Evolutionary conservation across 2,888 invertebrate species (phyloP), one percentile per base, ranked within the genome.

Genomic region (Epirrita christyi): DNA sequence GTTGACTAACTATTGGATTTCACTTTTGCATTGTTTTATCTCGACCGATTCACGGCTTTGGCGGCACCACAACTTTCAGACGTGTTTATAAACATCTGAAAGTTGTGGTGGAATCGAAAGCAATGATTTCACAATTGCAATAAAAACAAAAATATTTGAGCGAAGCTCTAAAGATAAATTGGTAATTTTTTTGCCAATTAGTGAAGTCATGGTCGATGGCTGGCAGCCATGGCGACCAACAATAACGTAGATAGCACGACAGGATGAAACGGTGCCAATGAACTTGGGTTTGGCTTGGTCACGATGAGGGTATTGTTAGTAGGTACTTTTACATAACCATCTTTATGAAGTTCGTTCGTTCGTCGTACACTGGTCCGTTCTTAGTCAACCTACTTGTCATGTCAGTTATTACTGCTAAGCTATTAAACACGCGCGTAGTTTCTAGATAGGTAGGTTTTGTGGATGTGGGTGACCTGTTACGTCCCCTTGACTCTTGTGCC

Each of bases 181-280:
- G 50, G 50, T 52, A 50, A 59, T 70, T 67, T 70, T 68, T 66
- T 72, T 73, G 76, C 74, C 79, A 80, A 80, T 80, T 75, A 77
- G 70, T 72, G 71, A 63, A 74, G 81, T 82, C 83, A 81, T 81
- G 80, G 78, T 77, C 75, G 67, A 71, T 69, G 67, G 74, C 78
- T 69, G 67, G 74, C 78, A 77, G 76, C 70, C 78, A 84, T 83
- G 75, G 78, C 78, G 78, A 78, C 76, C 66, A 67, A 67, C 68
- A 15, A 11, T 38, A 67, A 70, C 72, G 77, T 71, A 73, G 64
- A 70, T 70, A 64, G 66, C 61, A 58, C 72, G 69, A 67, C 77
- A 67, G 71, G 77, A 75, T 69, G 70, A 79, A 80, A 78, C 72
- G 76, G 84, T 85, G 88, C 88, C 87, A 88, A 86, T 88, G 88